These are phyloP conservation scores for Columba livia DNA, from an alignment of 2,113 vertebrate species.

Conservation along the genomic window DNA sequence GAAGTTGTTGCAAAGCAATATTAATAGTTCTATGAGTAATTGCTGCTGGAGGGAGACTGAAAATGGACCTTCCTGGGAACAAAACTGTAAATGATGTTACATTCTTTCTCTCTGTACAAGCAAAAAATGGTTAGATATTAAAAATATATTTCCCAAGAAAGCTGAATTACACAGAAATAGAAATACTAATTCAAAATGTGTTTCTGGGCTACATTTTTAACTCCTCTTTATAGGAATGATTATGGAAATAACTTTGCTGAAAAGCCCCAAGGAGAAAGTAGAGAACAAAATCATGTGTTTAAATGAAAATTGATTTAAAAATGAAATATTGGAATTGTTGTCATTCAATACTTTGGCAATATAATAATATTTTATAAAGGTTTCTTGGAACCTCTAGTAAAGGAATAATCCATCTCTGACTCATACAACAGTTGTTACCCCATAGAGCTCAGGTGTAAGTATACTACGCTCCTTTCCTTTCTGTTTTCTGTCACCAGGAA, in stretches of 20 bases:
- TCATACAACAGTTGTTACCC: conserved; percentile 32
- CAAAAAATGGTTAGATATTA: conserved; percentile 52
- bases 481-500: not conserved
- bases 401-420: conserved; percentile 39
- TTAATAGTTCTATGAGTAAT: conserved; percentile 39
- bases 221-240: conserved; percentile 57
- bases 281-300: conserved; percentile 47
- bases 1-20: conserved; percentile 48
- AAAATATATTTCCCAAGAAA: conserved; percentile 60
- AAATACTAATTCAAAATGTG: conserved; percentile 53
- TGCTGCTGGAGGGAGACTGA: conserved; percentile 26
- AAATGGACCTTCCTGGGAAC: conserved; percentile 29
- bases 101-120: conserved; percentile 32
- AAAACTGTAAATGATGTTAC: conserved; percentile 29
- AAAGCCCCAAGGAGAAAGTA: conserved; percentile 56
- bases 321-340: conserved; percentile 60
- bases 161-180: conserved; percentile 52
- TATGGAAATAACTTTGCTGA: conserved; percentile 62
- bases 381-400: not conserved
- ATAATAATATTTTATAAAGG: conserved; percentile 57
- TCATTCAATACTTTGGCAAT: conserved; percentile 60
- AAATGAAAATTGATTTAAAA: conserved; percentile 73
- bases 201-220: conserved; percentile 59
- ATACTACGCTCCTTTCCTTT: not conserved
- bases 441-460: not conserved